phyloP scores from a whole-genome alignment of 2,888 invertebrate species.

The Cataglyphis altisquamis region DNA sequence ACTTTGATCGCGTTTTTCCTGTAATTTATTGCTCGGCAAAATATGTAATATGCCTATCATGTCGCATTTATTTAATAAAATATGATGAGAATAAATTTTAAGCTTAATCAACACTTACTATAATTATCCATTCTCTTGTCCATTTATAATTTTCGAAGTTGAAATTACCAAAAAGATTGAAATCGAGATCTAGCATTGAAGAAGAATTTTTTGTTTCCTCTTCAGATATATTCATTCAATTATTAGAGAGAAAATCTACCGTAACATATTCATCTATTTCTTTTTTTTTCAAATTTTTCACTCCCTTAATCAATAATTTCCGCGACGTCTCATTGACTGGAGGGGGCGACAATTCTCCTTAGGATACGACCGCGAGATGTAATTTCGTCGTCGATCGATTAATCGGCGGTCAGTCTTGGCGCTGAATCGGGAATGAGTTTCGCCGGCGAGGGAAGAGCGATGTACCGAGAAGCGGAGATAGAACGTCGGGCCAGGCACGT shows the following conservation, averaged over 20 bases:
- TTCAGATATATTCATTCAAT: neutral
- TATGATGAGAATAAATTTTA: neutral
- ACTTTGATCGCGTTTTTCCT: neutral
- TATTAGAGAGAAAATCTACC: neutral
- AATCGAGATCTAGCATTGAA: neutral
- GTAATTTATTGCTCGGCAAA: neutral
- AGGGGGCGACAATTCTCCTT: neutral
- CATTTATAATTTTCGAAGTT: neutral
- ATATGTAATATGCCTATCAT: neutral
- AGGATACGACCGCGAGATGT: neutral
- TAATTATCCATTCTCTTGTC: neutral
- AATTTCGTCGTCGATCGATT: conserved; percentile 66
- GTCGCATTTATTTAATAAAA: neutral
- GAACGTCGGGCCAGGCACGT: conserved; percentile 76
- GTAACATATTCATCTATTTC: neutral
- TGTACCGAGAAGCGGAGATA: conserved; percentile 63
- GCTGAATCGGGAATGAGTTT: conserved; percentile 70
- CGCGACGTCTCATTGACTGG: neutral
- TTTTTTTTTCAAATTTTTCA: neutral
- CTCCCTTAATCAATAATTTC: neutral
- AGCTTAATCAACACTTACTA: neutral
- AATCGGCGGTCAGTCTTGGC: conserved; percentile 70
- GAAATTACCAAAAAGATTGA: neutral
- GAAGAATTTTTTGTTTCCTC: neutral
- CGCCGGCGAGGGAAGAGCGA: conserved; percentile 61